Conservation (phyloP, 2,797 vertebrate genomes). For the Macropodus opercularis region DNA sequence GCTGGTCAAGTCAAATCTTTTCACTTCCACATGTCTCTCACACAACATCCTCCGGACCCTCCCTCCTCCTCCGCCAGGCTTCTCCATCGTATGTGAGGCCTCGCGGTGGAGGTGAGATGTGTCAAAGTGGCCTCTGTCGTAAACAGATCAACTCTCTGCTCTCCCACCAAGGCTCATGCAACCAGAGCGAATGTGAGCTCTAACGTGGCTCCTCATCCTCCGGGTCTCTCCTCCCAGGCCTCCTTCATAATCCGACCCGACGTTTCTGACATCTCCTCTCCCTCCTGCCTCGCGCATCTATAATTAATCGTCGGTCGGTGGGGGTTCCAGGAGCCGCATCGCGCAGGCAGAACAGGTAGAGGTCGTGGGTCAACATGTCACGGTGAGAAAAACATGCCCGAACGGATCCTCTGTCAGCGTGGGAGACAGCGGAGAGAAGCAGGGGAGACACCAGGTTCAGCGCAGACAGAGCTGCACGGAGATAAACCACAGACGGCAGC, state of each 20-base stretch:
- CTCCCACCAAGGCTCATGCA: not conserved
- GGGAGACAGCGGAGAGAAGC: slow-evolving; percentile 23
- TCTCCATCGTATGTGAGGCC: too few relatives aligned
- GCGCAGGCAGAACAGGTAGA: slow-evolving; percentile 31
- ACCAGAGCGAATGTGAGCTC: not conserved
- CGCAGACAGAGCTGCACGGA: not conserved
- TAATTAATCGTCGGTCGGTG: slow-evolving; percentile 48
- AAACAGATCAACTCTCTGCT: too few relatives aligned
- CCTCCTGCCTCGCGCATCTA: slow-evolving; percentile 30
- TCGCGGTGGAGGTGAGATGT: too few relatives aligned
- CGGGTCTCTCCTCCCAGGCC: slow-evolving; percentile 4
- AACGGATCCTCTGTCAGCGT: slow-evolving; percentile 13
- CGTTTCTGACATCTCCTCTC: slow-evolving; percentile 38
- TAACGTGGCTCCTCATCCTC: slow-evolving; percentile 4
- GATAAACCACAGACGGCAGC: not conserved
- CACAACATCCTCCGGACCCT: not conserved
- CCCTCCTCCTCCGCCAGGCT: not conserved
- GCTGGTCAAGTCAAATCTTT: not conserved
- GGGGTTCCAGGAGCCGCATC: slow-evolving; percentile 25
- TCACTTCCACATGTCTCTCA: too few relatives aligned
- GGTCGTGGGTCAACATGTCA: slow-evolving; percentile 42
- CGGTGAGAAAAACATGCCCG: slow-evolving; percentile 42
- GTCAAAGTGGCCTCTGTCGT: too few relatives aligned
- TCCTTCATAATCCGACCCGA: slow-evolving; percentile 35
- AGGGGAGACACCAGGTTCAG: slow-evolving; percentile 20